Percentiles rank a stretch among this genome's conserved stretches.
These are phyloP conservation scores for Macropus fuliginosus DNA, from an alignment of 2,797 vertebrate species.

Conservation along the genomic window DNA sequence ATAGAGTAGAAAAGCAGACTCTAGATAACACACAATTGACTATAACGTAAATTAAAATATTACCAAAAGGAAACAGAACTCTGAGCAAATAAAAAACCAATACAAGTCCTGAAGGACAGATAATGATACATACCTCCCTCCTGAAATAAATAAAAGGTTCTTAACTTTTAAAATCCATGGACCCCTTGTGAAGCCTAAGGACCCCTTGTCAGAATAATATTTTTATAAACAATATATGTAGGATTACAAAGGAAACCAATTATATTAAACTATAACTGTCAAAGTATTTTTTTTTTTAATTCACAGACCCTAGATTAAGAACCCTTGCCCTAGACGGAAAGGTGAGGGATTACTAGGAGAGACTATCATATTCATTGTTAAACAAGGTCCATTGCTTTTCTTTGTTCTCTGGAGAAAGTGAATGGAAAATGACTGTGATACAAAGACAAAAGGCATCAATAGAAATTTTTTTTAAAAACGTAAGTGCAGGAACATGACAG, in stretches of 20 bases:
- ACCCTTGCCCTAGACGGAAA: neutral
- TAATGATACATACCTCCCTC: neutral
- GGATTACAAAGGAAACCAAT: neutral
- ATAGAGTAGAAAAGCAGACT: neutral
- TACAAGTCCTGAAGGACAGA: neutral
- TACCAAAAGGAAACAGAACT: neutral
- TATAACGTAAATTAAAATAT: neutral
- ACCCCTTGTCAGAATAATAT: neutral
- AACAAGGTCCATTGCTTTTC: neutral
- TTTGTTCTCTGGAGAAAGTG: neutral
- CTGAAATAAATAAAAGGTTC: neutral
- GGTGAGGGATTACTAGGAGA: neutral
- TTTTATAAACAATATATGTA: neutral
- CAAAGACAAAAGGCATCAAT: neutral
- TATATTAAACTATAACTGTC: neutral
- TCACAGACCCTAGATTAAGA: neutral
- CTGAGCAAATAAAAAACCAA: neutral
- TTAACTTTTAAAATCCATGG: neutral
- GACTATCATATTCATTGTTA: neutral
- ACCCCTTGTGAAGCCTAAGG: neutral
- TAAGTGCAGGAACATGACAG: neutral
- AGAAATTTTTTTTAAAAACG: neutral
- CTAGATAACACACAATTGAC: neutral
- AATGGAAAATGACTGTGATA: neutral
- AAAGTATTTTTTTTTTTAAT: neutral